Conservation (phyloP, 2,888 invertebrate species). For the Stenotaenia linearis region DNA sequence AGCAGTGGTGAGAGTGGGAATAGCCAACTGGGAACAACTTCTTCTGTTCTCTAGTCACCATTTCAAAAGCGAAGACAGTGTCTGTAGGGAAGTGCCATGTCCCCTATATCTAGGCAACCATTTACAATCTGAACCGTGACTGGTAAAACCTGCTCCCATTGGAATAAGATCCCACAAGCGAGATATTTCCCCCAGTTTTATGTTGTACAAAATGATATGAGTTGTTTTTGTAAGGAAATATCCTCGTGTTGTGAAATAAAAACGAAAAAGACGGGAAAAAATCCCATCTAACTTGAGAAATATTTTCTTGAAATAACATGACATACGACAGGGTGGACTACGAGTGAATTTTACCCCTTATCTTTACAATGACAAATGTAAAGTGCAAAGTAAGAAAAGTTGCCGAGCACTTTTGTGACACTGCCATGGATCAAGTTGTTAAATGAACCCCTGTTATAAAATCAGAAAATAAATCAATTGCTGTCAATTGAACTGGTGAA, state of each 20-base stretch:
- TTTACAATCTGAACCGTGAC: conserved; percentile 19
- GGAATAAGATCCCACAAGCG: conserved; percentile 11
- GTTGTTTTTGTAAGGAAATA: conserved; percentile 11
- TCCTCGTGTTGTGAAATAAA: neutral
- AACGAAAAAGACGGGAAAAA: neutral
- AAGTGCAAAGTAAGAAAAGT: conserved; percentile 21
- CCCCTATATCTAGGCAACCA: conserved; percentile 24
- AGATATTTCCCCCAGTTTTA: neutral
- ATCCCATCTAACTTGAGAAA: neutral
- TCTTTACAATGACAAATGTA: conserved; percentile 21
- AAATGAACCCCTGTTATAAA: neutral
- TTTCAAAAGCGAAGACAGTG: conserved; percentile 26
- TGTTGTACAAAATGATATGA: conserved; percentile 20
- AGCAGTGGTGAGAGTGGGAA: conserved; percentile 22
- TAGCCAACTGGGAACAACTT: conserved; percentile 26
- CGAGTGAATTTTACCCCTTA: conserved; percentile 4
- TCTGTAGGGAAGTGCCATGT: conserved; percentile 17
- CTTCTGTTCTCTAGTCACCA: conserved; percentile 21
- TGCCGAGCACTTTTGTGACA: conserved; percentile 11
- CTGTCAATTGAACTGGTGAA: neutral
- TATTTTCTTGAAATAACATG: neutral
- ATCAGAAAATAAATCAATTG: conserved; percentile 14
- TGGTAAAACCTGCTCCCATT: neutral
- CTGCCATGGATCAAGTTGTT: conserved; percentile 4
- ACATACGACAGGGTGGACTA: neutral